Conservation (phyloP, 2,888 invertebrate species). For the Archips xylosteana region DNA sequence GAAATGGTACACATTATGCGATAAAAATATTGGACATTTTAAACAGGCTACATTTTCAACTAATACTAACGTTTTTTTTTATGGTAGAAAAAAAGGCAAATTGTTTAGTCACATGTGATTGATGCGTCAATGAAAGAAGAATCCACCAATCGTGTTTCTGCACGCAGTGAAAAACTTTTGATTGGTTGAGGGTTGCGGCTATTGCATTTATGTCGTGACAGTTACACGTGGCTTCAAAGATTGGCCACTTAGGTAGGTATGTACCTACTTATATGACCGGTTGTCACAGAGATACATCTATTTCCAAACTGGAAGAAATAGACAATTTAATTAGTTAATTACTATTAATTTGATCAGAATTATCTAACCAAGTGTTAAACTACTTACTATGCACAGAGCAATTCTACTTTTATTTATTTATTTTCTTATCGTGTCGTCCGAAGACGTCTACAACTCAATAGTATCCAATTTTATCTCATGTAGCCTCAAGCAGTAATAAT, state of each 20-base stretch:
- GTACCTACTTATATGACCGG: background rate
- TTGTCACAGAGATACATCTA: background rate
- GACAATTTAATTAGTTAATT: background rate
- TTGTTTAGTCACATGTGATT: background rate
- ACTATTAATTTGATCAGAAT: background rate
- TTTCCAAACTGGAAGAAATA: background rate
- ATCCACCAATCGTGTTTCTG: background rate
- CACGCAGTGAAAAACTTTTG: background rate
- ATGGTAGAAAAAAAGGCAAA: background rate
- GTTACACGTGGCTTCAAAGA: background rate
- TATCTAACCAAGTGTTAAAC: background rate
- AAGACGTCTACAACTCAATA: background rate
- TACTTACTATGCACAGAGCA: background rate
- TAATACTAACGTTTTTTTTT: background rate
- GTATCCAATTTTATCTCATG: background rate
- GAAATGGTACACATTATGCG: background rate
- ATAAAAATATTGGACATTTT: background rate
- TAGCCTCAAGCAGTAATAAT: conserved; percentile 5
- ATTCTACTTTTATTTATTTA: background rate
- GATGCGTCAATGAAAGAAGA: background rate
- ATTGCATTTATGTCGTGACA: background rate
- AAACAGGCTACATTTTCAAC: background rate
- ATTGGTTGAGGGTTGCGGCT: background rate
- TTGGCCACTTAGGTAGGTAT: background rate
- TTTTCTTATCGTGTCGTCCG: background rate